Evolutionary conservation across 64 coral and sea anemone species (phyloP).

Genomic region (Actinia equina): DNA sequence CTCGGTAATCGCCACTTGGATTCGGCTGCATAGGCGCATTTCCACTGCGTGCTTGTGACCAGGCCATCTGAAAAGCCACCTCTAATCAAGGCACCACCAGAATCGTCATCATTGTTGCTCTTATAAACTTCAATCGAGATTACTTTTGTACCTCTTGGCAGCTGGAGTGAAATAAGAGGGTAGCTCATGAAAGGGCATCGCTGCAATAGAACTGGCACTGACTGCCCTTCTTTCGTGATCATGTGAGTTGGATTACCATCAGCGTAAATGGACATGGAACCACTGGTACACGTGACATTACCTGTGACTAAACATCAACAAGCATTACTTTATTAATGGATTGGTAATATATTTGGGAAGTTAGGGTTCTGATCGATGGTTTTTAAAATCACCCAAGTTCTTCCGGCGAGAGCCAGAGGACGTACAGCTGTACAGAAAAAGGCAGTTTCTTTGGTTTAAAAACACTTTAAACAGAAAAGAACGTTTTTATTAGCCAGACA

Average conservation of each 20-base stretch:
- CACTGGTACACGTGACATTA: background rate
- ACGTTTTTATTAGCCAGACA: too few species aligned
- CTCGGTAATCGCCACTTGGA: background rate
- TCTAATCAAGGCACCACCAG: background rate
- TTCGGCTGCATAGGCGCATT: background rate
- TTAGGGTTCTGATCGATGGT: too few species aligned
- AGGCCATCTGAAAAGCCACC: background rate
- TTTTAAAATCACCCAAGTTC: too few species aligned
- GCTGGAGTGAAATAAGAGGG: background rate
- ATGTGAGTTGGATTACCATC: background rate
- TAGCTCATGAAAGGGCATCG: background rate
- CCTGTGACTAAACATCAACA: background rate
- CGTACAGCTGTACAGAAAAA: too few species aligned
- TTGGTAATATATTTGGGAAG: too few species aligned
- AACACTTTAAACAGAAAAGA: too few species aligned
- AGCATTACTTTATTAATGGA: background rate
- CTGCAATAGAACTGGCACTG: background rate
- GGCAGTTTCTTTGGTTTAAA: too few species aligned
- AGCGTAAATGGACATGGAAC: background rate
- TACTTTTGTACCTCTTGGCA: background rate
- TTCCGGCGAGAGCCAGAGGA: too few species aligned
- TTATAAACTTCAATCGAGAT: background rate
- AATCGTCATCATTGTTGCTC: background rate
- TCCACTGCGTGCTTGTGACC: background rate
- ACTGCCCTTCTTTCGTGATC: background rate